These are phyloP conservation scores for Phataginus tricuspis DNA, from an alignment of 2,797 vertebrate genomes.

Conservation along the genomic window DNA sequence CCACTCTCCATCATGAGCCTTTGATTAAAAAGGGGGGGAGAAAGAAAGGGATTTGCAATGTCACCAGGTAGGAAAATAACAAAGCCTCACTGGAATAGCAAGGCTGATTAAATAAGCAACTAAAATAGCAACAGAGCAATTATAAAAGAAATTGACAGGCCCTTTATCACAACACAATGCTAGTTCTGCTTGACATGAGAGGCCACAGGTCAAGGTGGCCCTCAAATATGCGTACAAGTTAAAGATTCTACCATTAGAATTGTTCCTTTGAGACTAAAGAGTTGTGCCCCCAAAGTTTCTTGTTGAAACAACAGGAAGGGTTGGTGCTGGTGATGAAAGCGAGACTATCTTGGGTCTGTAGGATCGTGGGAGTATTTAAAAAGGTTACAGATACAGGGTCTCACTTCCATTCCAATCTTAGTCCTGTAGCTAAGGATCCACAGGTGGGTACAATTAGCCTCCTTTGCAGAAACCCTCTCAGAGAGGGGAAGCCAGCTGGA, in stretches of 20 bases:
- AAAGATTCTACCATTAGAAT: background rate
- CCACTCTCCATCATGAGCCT: background rate
- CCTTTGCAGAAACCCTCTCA: background rate
- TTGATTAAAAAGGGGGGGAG: background rate
- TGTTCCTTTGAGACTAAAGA: background rate
- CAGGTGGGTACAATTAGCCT: background rate
- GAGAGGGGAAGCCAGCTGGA: accelerated
- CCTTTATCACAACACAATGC: background rate
- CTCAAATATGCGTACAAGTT: background rate
- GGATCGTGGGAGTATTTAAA: background rate
- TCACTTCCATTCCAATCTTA: background rate
- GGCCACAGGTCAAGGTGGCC: background rate
- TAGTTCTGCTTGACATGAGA: background rate
- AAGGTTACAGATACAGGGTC: background rate
- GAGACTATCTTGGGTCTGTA: background rate
- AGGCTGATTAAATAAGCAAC: background rate
- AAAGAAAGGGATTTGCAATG: background rate
- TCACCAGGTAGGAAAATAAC: background rate
- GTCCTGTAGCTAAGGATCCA: background rate
- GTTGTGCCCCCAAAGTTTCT: background rate
- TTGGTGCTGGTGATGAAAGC: background rate
- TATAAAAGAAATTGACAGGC: background rate
- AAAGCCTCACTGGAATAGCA: background rate
- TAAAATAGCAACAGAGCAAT: background rate
- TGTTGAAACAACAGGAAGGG: background rate